A percentile compares a stretch with the other conserved stretches of the same genome.
Evolutionary conservation across 2,888 invertebrate genomes (phyloP).

Genomic region (Apamea crenata): DNA sequence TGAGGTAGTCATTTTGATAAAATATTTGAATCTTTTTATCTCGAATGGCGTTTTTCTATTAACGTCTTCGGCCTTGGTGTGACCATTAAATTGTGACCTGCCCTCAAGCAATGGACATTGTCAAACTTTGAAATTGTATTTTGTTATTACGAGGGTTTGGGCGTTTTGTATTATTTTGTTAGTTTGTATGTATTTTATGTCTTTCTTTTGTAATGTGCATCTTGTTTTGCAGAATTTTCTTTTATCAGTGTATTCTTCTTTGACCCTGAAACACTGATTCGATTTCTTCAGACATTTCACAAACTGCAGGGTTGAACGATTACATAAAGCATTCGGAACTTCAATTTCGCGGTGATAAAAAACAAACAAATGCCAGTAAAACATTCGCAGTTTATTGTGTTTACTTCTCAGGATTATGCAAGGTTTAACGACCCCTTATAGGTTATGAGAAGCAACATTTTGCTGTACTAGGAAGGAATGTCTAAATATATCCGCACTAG

Average conservation of each 20-base stretch:
- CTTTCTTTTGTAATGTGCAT: too few species aligned
- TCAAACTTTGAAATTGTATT: too few species aligned
- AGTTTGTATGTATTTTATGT: too few species aligned
- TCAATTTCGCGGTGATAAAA: slow-evolving; percentile 26
- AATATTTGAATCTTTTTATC: background rate
- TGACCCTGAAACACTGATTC: background rate
- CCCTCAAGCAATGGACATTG: too few species aligned
- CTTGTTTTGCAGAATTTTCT: background rate
- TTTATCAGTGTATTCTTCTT: background rate
- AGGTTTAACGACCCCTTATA: slow-evolving; percentile 74
- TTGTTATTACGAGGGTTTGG: too few species aligned
- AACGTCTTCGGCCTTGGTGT: too few species aligned
- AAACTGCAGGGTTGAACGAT: background rate
- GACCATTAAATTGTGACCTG: background rate
- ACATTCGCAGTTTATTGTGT: slow-evolving; percentile 48
- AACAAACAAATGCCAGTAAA: slow-evolving; percentile 29
- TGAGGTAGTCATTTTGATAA: background rate
- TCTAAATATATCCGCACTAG: slow-evolving; percentile 78
- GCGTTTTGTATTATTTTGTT: too few species aligned
- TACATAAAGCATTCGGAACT: slow-evolving; percentile 19
- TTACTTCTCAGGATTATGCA: slow-evolving; percentile 61
- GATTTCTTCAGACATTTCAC: background rate
- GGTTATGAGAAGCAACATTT: slow-evolving; percentile 69
- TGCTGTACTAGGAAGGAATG: slow-evolving; percentile 73
- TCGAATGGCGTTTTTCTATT: too few species aligned